Evolutionary conservation across 2,888 invertebrate genomes (phyloP).

Genomic region (Strigamia transsilvanica): DNA sequence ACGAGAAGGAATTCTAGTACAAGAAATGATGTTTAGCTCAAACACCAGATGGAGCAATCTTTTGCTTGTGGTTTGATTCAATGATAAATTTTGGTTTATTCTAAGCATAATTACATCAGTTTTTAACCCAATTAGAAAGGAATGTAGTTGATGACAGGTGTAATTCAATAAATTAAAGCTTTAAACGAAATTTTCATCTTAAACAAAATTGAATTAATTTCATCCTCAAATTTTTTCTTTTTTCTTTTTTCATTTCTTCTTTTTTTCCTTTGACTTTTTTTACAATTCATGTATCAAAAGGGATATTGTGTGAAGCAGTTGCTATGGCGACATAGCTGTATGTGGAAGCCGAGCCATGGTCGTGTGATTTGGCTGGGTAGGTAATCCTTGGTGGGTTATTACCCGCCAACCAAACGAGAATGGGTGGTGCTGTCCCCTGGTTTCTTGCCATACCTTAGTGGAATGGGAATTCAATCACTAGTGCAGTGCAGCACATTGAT

Average conservation of each 20-base stretch:
- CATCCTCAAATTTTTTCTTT: no score
- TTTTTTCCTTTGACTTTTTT: neutral
- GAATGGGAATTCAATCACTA: conserved; percentile 8
- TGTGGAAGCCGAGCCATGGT: neutral
- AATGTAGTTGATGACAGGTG: neutral
- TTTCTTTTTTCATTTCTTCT: neutral
- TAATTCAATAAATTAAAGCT: neutral
- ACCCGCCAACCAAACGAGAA: conserved; percentile 8
- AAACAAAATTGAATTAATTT: neutral
- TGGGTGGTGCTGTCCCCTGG: conserved; percentile 8
- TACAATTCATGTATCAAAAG: neutral
- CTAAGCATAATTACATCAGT: neutral
- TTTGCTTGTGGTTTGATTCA: neutral
- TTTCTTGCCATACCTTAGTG: conserved; percentile 8
- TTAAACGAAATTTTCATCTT: neutral
- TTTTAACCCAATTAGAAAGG: neutral
- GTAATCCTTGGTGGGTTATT: conserved; percentile 8
- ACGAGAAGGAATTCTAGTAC: neutral
- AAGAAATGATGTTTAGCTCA: conserved; percentile 8
- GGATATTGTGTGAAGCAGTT: neutral
- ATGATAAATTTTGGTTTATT: neutral
- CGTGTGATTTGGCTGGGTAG: conserved; percentile 3
- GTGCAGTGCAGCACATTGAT: conserved; percentile 2
- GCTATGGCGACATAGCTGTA: neutral
- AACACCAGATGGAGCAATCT: neutral